A percentile compares a stretch with the other conserved stretches of the same genome.
Evolutionary conservation across 2,888 invertebrate species (phyloP).

Genomic region (Epistrophe eligans): DNA sequence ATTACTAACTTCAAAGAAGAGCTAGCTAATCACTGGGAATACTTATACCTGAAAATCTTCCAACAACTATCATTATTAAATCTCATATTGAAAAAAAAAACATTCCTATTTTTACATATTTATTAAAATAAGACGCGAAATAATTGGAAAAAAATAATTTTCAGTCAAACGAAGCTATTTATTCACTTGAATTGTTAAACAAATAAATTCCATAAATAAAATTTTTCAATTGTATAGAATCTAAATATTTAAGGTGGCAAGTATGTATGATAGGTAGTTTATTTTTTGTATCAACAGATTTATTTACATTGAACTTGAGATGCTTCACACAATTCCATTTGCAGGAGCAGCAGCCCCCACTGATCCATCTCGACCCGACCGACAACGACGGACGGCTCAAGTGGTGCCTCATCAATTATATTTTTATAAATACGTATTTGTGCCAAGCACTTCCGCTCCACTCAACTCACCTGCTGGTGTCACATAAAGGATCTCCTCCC

Average conservation of each 20-base stretch:
- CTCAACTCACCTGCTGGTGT: constrained; percentile 83
- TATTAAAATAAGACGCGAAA: background rate
- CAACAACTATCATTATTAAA: background rate
- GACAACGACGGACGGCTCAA: background rate
- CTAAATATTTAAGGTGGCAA: background rate
- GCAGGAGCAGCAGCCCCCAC: background rate
- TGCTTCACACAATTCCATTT: background rate
- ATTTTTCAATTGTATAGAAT: background rate
- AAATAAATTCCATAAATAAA: constrained; percentile 6
- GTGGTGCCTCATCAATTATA: constrained; percentile 28
- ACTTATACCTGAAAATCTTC: background rate
- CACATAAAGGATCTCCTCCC: constrained; percentile 83
- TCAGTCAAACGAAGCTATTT: background rate
- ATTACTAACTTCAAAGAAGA: too few relatives aligned
- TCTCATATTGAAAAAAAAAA: background rate
- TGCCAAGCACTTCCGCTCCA: constrained; percentile 23
- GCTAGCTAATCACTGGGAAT: too few relatives aligned
- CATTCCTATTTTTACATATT: background rate
- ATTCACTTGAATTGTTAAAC: background rate
- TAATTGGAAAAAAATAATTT: background rate
- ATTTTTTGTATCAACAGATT: constrained; percentile 17
- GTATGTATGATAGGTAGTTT: background rate
- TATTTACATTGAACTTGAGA: constrained; percentile 30
- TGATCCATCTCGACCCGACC: background rate
- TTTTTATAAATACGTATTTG: constrained; percentile 1